Evolutionary conservation across 2,113 vertebrate species (phyloP), one percentile per base, ranked within the genome.

Genomic region (Austrofundulus limnaeus): DNA sequence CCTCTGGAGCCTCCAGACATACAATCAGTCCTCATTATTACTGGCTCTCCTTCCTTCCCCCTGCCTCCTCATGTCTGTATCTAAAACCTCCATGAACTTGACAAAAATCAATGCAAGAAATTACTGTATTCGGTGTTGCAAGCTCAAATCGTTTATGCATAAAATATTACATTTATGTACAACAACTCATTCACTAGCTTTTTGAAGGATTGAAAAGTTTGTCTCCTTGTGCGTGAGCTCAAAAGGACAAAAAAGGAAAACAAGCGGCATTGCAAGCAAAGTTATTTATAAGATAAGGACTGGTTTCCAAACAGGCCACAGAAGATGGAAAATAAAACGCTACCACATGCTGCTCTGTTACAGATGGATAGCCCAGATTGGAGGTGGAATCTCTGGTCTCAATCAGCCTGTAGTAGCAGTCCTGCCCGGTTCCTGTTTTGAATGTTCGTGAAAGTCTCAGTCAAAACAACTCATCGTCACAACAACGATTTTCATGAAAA

Each of bases 1-100:
- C 72, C 75, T 85, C 81, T 77, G n/a, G n/a, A n/a, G 62, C 85
- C 73, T 70, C 76, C 74, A 86, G 81, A 86, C 71, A 53, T 70
- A 80, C 81, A 70, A 83, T 87, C 86, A 78, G 80, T 86, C 85
- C 84, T 90, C 79, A 84, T 88, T 87, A 86, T 71, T 57, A 63
- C 69, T 20, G 23, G 45, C 67, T 77, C 65, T 57, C 55, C 70
- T 59, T 66, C 66, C 70, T 66, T 74, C 62, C 24, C 17, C 57
- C 58, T 50, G 42, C 50, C 71, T 70, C 61, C 55, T 73, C 42
- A 61, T 17, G 21, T 83, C 72, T 70, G 75, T 69, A 53, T 42
- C 51, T 78, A 70, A 77, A 75, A 80, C 58, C 64, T 48, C 50
- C 14, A 14, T 49, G 54, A 2, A 52, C 58, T 50, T 72, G 34